Base-by-base conservation (phyloP, 2,113 vertebrate genomes). In the Abramis brama region DNA sequence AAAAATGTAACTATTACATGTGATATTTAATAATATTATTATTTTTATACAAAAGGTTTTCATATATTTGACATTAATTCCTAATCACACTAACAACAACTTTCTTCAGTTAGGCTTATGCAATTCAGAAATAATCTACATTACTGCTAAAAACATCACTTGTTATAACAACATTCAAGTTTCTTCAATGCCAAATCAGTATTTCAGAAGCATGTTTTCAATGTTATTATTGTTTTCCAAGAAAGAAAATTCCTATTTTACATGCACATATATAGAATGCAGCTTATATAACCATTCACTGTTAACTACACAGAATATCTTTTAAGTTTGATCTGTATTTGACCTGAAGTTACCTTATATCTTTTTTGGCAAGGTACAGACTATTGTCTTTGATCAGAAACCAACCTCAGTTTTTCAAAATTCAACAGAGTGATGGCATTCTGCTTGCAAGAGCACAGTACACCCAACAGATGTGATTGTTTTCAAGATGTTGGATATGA, bases 321-420 rank as follows among this genome's bases (percentile, higher is more conserved):
- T 66, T 50, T 50, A 21, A 2, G n/a, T 81, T 66, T 64, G 12
- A 66, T 8, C 8, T n/a, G 30, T 70, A 36, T 82, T n/a, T 70
- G 27, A 82, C 27, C 64, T 82, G 64, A 82, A 3, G 27, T 17
- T 36, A 70, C 45, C 21, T 33, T 68, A 13, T 45, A 33, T 70
- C 21, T 55, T 82, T 82, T 82, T 70, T 82, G 80, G 80, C 80
- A 52, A 70, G 12, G 5, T 12, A 82, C 45, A 55, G 47, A 70
- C 33, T 70, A n/a, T 70, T 55, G 17, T 39, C 64, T 70, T 82
- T 82, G 80, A 82, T 82, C 80, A 82, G 11, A 5, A 33, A 45
- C 80, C 80, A 82, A 70, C 80, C 5, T 47, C 79, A 30, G 15
- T 64, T 81, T 47, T 81, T 25, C 30, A 62, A 25, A 62, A 79